These are phyloP conservation scores for Temnothorax ravouxi DNA, from an alignment of 2,888 invertebrate genomes.

Conservation along the genomic window DNA sequence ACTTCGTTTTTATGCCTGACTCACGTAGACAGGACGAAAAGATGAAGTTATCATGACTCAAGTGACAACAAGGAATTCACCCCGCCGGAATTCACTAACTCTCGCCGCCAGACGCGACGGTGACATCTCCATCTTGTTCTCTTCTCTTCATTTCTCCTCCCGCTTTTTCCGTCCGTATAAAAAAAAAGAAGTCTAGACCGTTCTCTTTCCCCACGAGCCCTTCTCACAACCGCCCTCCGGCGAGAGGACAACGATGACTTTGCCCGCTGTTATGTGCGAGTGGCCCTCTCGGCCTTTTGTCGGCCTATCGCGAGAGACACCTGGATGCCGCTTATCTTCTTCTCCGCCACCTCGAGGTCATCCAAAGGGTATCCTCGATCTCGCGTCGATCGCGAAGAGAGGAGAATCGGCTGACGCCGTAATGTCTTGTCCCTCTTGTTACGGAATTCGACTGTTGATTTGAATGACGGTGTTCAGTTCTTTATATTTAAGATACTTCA, in stretches of 20 bases:
- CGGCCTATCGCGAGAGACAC: conserved; percentile 74
- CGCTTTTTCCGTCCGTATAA: background rate
- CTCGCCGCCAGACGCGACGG: conserved; percentile 63
- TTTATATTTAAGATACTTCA: background rate
- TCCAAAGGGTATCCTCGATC: conserved; percentile 75
- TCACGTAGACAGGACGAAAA: conserved; percentile 60
- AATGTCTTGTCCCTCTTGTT: conserved; percentile 64
- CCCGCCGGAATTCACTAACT: conserved; percentile 73
- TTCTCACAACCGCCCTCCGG: conserved; percentile 14
- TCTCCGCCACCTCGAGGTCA: conserved; percentile 65
- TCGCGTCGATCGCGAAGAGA: conserved; percentile 57
- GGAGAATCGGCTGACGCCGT: conserved; percentile 68
- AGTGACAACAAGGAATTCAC: conserved; percentile 67
- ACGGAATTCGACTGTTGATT: background rate
- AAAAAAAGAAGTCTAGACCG: conserved; percentile 49
- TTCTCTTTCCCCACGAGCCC: conserved; percentile 26
- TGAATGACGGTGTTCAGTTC: background rate
- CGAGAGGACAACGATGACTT: conserved; percentile 50
- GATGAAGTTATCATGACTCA: conserved; percentile 71
- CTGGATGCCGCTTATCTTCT: conserved; percentile 73
- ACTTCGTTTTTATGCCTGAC: background rate
- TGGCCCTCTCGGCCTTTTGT: conserved; percentile 68
- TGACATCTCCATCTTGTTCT: conserved; percentile 71
- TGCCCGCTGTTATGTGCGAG: conserved; percentile 49
- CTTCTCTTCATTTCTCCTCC: background rate